A percentile compares a stretch with the other conserved stretches of the same genome.
Conservation (phyloP, 64 coral and sea anemone species). For the Montipora efflorescens region DNA sequence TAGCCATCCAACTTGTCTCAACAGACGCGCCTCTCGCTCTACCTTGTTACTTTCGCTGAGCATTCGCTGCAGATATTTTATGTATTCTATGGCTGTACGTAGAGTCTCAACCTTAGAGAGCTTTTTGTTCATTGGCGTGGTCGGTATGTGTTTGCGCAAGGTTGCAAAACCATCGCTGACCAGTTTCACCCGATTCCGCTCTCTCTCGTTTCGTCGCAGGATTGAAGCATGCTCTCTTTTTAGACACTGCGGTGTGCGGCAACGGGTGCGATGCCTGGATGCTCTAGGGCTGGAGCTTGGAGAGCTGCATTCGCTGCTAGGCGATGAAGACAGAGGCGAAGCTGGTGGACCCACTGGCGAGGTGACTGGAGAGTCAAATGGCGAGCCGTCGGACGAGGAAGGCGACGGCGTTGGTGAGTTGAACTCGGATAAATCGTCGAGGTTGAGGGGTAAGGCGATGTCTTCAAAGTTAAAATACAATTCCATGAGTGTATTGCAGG, state of each 20-base stretch:
- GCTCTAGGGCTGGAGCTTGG: conserved; percentile 58
- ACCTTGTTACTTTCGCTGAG: conserved; percentile 85
- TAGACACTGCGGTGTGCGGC: conserved; percentile 74
- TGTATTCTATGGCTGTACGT: conserved; percentile 92
- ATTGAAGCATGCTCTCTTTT: conserved; percentile 90
- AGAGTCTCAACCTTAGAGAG: conserved; percentile 97
- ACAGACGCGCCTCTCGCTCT: conserved; percentile 73
- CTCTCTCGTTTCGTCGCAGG: conserved; percentile 89
- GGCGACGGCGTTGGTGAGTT: conserved; percentile 72
- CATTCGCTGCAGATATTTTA: conserved; percentile 87
- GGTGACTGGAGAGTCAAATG: conserved; percentile 58
- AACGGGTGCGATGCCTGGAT: conserved; percentile 70
- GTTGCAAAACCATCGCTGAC: conserved; percentile 94
- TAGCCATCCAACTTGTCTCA: conserved; percentile 79
- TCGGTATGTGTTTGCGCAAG: conserved; percentile 83
- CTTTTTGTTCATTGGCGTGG: conserved; percentile 88
- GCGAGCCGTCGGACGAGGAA: conserved; percentile 67
- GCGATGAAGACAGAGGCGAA: conserved; percentile 47
- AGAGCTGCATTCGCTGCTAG: conserved; percentile 45
- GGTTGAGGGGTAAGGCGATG: conserved; percentile 65
- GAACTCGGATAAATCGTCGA: conserved; percentile 81
- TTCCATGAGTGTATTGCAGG: conserved; percentile 19
- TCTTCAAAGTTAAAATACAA: conserved; percentile 7
- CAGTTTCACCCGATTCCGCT: conserved; percentile 88
- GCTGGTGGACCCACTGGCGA: conserved; percentile 76